phyloP scores from a whole-genome alignment of 2,797 vertebrate species.

The Cercopithecus neglectus region DNA sequence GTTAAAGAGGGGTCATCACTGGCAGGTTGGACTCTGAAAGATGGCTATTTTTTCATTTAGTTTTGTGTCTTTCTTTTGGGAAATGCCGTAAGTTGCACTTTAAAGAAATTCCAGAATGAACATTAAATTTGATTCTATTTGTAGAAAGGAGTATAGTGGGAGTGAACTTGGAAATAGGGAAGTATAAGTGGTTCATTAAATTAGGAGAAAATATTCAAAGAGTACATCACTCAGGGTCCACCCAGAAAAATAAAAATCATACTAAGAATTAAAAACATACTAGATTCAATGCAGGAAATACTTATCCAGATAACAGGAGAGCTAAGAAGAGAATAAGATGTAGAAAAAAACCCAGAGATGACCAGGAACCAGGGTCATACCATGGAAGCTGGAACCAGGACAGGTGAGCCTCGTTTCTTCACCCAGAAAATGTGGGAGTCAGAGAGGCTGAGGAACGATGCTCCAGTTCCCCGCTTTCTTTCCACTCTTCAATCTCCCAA shows the following conservation, averaged over 20 bases:
- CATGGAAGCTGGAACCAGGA: background rate
- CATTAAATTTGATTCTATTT: constrained; percentile 49
- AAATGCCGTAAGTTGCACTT: constrained; percentile 52
- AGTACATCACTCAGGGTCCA: constrained; percentile 27
- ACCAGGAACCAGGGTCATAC: background rate
- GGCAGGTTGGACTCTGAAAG: background rate
- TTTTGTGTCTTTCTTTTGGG: constrained; percentile 52
- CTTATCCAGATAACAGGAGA: background rate
- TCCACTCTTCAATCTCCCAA: background rate
- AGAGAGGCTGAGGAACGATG: background rate
- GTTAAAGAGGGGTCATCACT: constrained; percentile 37
- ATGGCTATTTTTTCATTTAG: constrained; percentile 6
- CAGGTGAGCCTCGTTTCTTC: background rate
- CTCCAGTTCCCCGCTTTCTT: background rate
- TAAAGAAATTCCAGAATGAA: constrained; percentile 57
- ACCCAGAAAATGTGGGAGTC: background rate
- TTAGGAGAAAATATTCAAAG: constrained; percentile 38
- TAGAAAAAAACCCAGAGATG: background rate
- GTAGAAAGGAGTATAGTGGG: constrained; percentile 15
- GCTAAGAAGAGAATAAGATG: background rate
- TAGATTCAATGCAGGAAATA: constrained; percentile 16
- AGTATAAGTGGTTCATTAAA: background rate
- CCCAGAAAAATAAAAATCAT: constrained; percentile 35
- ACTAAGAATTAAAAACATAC: constrained; percentile 53
- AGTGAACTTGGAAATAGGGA: constrained; percentile 11